These are phyloP conservation scores for Aphelenchoides besseyi DNA, from an alignment of 1,140 invertebrate genomes.

Conservation along the genomic window DNA sequence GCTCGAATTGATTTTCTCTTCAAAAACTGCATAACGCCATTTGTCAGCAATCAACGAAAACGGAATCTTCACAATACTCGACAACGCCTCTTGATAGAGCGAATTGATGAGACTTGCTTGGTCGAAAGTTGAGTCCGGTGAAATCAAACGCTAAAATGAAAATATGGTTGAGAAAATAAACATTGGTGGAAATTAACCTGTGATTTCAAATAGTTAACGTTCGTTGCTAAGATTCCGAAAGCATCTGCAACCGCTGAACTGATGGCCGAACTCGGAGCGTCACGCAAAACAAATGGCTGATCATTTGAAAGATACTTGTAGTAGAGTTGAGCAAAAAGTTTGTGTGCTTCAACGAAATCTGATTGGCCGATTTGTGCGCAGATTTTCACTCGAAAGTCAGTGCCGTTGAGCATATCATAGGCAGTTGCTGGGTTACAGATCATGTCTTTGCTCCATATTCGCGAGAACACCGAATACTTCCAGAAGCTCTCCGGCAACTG, in stretches of 20 bases:
- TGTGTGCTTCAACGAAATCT: slow-evolving; percentile 45
- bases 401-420: slow-evolving; percentile 43
- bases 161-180: slow-evolving; percentile 25
- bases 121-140: slow-evolving; percentile 10
- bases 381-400: slow-evolving; percentile 37
- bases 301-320: slow-evolving; percentile 45
- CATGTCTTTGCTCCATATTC: slow-evolving; percentile 54
- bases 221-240: slow-evolving; percentile 43
- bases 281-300: slow-evolving; percentile 43
- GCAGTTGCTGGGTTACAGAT: slow-evolving; percentile 54
- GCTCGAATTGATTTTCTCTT: slow-evolving; percentile 24
- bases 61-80: slow-evolving; percentile 41
- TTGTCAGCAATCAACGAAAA: slow-evolving; percentile 40
- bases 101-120: slow-evolving; percentile 27
- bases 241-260: slow-evolving; percentile 18
- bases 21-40: slow-evolving; percentile 44
- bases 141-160: slow-evolving; percentile 37
- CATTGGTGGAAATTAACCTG: slow-evolving; percentile 28
- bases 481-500: slow-evolving; percentile 41
- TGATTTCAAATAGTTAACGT: slow-evolving; percentile 43
- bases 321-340: slow-evolving; percentile 46
- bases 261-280: slow-evolving; percentile 49
- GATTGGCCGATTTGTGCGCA: slow-evolving; percentile 41
- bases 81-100: slow-evolving; percentile 46
- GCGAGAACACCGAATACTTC: slow-evolving; percentile 47